Percentiles rank a stretch among this genome's conserved stretches.
phyloP scores from a whole-genome alignment of 2,888 invertebrate species.

The Drosophila basisetae region DNA sequence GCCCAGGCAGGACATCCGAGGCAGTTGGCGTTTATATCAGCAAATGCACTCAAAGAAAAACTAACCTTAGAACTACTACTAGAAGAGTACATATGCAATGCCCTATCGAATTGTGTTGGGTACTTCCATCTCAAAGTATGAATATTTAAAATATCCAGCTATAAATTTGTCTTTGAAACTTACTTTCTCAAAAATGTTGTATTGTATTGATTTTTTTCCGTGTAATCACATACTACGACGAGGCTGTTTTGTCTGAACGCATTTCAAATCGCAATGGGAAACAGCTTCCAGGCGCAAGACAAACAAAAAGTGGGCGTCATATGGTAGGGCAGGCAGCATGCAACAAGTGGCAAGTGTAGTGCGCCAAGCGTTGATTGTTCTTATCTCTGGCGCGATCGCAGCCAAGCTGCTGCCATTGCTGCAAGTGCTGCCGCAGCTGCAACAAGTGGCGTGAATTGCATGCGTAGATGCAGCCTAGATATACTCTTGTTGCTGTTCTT shows the following conservation, averaged over 20 bases:
- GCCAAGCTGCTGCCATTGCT: conserved; percentile 37
- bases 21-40: conserved; percentile 59
- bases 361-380: conserved; percentile 78
- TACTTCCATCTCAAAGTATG: background rate
- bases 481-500: conserved; percentile 19
- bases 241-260: background rate
- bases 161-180: background rate
- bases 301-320: conserved; percentile 57
- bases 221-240: conserved; percentile 1
- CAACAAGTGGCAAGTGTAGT: conserved; percentile 75
- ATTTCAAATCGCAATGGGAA: conserved; percentile 19
- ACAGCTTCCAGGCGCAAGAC: conserved; percentile 63
- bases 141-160: background rate
- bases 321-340: conserved; percentile 38
- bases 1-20: conserved; percentile 22
- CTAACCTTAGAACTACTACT: no score
- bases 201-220: background rate
- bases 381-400: conserved; percentile 68
- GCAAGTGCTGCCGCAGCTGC: conserved; percentile 56
- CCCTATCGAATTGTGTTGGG: background rate
- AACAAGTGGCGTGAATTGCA: conserved; percentile 67
- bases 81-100: background rate
- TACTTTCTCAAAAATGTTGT: background rate
- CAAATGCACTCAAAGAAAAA: conserved; percentile 14
- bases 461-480: conserved; percentile 72